Evolutionary conservation across 2,113 vertebrate species (phyloP), one percentile per base, ranked within the genome.

Genomic region (Gobius niger): DNA sequence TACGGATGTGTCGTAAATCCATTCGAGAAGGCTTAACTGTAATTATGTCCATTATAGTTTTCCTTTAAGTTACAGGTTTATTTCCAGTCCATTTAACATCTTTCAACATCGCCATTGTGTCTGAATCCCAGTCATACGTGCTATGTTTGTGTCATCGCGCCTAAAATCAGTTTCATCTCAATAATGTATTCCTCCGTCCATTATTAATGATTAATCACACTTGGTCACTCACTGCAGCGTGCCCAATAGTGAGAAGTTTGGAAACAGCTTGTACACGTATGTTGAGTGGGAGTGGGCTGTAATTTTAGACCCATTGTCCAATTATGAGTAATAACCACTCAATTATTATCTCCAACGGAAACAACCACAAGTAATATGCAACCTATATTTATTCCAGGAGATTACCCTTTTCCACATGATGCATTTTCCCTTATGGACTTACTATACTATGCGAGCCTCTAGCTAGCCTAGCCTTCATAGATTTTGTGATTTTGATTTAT

Each of bases 231-330:
- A n/a, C 60, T 14, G 70, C 70, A 73, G 76, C 72, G 1, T 53
- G 57, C 44, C 52, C 54, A 50, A 56, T 47, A 64, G 52, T 56
- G 54, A 77, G 44, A 47, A 71, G 65, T 81, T 82, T 72, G 53
- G 57, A 70, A 75, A 65, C 76, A 64, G 71, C 54, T 57, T 68
- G 72, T 16, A 69, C 62, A 68, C 75, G 67, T 77, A 85, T 79
- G 75, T 76, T 81, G 84, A 72, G 81, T 82, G 67, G 82, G 84
- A 78, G 82, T 64, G 46, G 7, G n/a, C 19, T 0, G 74, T 67
- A 63, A 53, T 77, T 84, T 76, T 67, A 47, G 66, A 57, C 7
- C 68, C 40, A 16, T 77, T 78, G 70, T 82, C 61, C 70, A 74
- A 67, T 70, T 72, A 69, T 81, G 70, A 84, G 77, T 73, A 76